Base-by-base conservation (phyloP, 2,888 invertebrate genomes). In the Drosophila atripex region DNA sequence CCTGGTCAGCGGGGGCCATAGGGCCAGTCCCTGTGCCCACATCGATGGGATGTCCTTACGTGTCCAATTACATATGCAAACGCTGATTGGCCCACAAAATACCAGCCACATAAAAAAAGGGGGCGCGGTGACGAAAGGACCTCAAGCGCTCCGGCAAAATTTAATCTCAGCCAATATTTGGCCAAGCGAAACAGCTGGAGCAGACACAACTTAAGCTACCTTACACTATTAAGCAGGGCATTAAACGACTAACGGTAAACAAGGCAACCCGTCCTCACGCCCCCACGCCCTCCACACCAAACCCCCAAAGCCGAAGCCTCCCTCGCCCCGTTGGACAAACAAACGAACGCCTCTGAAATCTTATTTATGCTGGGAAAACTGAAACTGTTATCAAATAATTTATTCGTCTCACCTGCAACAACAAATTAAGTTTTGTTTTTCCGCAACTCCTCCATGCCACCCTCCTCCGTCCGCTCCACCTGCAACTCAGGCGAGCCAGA, bases 301-400 rank as follows among this genome's bases (percentile, higher is more conserved):
- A 18, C 25, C 35, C 35, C 28, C 23, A 12, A 4, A 47, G 35
- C 64, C 6, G 21, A 6, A 23, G 21, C 25, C 32, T 35, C 39
- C 21, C 23, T 23, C 64, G 12, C 8, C 21, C 8, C 21, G 5
- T 7, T 55, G 6, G 43, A 49, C 66, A 69, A 69, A 69, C 69
- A 69, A 69, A 53, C 41, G 47, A 52, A 51, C 46, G 68, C 52
- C 35, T 43, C 66, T 73, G 73, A 78, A 84, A 86, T 78, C 87
- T 86, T 86, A 78, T 86, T 80, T 84, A 86, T 73, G 70, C 59
- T 50, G 41, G 55, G 50, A 54, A 45, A 71, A 66, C 69, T 75
- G 47, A 76, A 77, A 78, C 80, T 84, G 85, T 86, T 84, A 85
- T 86, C 84, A 84, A 79, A 85, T 85, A 85, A 85, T 85, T 85